Base-by-base conservation (phyloP, 53 echinoderm and acorn worm species). In the Temnopleurus reevesii region DNA sequence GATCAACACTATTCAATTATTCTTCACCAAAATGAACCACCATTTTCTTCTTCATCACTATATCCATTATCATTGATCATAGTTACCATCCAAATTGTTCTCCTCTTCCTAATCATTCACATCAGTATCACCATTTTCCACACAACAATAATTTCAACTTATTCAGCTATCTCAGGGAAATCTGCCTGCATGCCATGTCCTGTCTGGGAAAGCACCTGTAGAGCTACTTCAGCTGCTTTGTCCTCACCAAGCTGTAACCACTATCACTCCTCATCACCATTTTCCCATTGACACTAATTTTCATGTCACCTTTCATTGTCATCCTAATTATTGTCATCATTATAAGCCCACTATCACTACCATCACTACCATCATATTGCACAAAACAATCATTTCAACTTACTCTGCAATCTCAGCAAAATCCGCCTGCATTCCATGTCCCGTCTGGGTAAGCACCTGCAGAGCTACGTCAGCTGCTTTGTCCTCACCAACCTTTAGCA, bases 161-260 rank as follows among this genome's bases (percentile, higher is more conserved):
- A 99, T 96, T 93, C 89, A 26, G 95, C 94, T 55, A 93, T 79
- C 45, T 96, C 90, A 0, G 99, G 96, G 86, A 92, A 93, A 12
- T 96, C 86, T 46, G 92, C 93, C 59, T 99, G 94, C 57, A 96
- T 54, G 19, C 89, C 90, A 49, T 92, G 89, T 8, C 99, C 96
- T 23, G 96, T 94, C 55, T 93, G 91, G 31, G 92, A 94, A 80
- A 99, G 92, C 34, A 94, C 95, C 90, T 96, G 96, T 7, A 99
- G 93, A 0, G 99, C 96, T 1, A 92, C 92, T 54, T 94, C 96
- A 0, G 96, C 89, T 30, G 94, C 91, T 28, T 84, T 77, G 43
- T 90, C 92, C 38, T 94, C 96, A 2, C 94, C 99, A 46, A 93
- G 86, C 89, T 93, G 87, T 13, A 99, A 92, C 87, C n/a, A n/a